Evolutionary conservation across 30 jellyfish, hydroid and myxozoan genomes (phyloP), one percentile per base, ranked within the genome.

Genomic region (Turritopsis rubra): DNA sequence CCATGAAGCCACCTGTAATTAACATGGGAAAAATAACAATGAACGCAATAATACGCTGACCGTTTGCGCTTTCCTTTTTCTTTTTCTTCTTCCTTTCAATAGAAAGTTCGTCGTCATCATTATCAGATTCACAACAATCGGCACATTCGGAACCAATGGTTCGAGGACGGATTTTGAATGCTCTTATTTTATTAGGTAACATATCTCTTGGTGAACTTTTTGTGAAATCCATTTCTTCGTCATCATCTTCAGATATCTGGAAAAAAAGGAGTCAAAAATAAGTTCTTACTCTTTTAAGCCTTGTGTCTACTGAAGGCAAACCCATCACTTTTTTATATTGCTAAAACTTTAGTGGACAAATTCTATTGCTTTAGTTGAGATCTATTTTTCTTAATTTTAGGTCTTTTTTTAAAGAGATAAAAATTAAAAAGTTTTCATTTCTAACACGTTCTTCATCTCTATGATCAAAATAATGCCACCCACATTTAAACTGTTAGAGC

Each of bases 11-110:
- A 29, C 79, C 87, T 22, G 83, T 70, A 13, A 53, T 28, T 16
- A 80, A 16, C 83, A 80, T 80, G 20, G 87, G 87, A 52, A 80
- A 80, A 18, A 80, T 52, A 81, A 80, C 65, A 53, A 80, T 22
- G 29, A 53, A 41, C 1, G 87, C 87, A 8, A 80, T 75, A 4
- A 52, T 28, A 16, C 79, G 52, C 21, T 41, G 54, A 19, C 23
- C 65, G 54, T 52, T 23, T 26, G 28, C 82, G 27, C 24, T 80
- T 25, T 80, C 87, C 21, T 31, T 24, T 16, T 53, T 80, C 53
- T 79, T 79, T 4, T 16, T 26, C 24, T 26, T 26, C 20, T 29
- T 3, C 82, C 9, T 21, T 1, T 74, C 60, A 73, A 16, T 71
- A n/a, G 19, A 19, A 74, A 29, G n/a, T n/a, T 27, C 28, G 9